Evolutionary conservation across 2,113 vertebrate species (phyloP), one percentile per base, ranked within the genome.

Genomic region (Speoplatyrhinus poulsoni): DNA sequence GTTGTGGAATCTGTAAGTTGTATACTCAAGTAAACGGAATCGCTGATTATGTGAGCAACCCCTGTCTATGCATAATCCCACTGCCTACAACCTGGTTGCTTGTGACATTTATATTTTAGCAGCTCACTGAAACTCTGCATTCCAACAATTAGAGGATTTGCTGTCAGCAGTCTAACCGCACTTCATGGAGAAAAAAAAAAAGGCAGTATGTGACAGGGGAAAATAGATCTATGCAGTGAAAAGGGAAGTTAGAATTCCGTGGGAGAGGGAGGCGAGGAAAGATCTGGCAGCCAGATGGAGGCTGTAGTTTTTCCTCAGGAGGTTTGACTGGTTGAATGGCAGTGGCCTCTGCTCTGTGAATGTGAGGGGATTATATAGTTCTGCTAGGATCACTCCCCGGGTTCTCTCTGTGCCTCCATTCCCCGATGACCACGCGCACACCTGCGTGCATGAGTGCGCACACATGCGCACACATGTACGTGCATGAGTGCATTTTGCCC

Each of bases 241-340:
- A 76, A 73, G 77, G 82, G 86, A 86, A 77, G 78, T 81, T 65
- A 73, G 76, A 89, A 81, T 90, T 88, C 76, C 72, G 88, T 81
- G 73, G 82, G 77, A 85, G 82, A 79, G 49, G 80, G 77, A 77
- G 83, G 80, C 82, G 77, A 65, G 41, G 55, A 85, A 80, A 79
- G 85, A 85, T 91, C 91, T 92, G 91, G 89, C 82, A 70, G 69
- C 92, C 91, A 92, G 91, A 92, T 93, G 91, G 88, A 80, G 73
- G 62, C 60, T 36, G 8, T 64, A 10, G 12, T 57, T 53, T 82
- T 83, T 84, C 85, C 82, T 49, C 73, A 69, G 84, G 86, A 88
- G 84, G 77, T 85, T 76, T 80, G 84, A 70, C 84, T 83, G 80
- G 70, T 49, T 75, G 65, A 81, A 81, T 77, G 71, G 77, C 68